Evolutionary conservation across 2,888 invertebrate species (phyloP).

Genomic region (Epirrita christyi): DNA sequence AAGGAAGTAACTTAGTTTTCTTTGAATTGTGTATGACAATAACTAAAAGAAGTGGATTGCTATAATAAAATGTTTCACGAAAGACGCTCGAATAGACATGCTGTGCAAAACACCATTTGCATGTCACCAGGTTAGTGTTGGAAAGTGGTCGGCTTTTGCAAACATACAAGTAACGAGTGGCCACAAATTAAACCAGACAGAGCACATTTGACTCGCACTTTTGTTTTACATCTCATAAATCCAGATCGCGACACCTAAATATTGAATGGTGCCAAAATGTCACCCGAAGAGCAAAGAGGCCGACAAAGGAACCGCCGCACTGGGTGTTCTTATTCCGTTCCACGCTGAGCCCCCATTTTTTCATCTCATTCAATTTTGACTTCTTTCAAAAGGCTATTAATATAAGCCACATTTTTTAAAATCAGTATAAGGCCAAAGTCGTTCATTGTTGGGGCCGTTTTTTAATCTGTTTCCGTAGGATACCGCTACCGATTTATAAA

Average conservation of each 20-base stretch:
- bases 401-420: constrained; percentile 83
- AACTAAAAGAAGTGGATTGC: not conserved
- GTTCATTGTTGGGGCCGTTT: constrained; percentile 75
- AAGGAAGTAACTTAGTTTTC: constrained; percentile 18
- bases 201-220: constrained; percentile 60
- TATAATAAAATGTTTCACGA: not conserved
- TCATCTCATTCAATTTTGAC: constrained; percentile 84
- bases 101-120: no score
- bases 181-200: constrained; percentile 41
- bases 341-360: constrained; percentile 80
- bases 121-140: not conserved
- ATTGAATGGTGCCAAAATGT: constrained; percentile 85
- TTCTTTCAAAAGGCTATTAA: constrained; percentile 85
- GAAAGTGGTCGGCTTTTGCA: constrained; percentile 9
- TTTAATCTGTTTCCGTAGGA: constrained; percentile 84
- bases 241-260: constrained; percentile 81
- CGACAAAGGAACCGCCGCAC: constrained; percentile 79
- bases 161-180: constrained; percentile 27
- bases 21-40: no score
- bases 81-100: no score
- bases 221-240: constrained; percentile 78
- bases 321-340: constrained; percentile 79
- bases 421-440: constrained; percentile 77
- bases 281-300: constrained; percentile 77
- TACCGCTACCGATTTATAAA: constrained; percentile 83